Conservation (phyloP, 37 sponge, comb jelly and placozoan species). For the Eunapius fragilis region DNA sequence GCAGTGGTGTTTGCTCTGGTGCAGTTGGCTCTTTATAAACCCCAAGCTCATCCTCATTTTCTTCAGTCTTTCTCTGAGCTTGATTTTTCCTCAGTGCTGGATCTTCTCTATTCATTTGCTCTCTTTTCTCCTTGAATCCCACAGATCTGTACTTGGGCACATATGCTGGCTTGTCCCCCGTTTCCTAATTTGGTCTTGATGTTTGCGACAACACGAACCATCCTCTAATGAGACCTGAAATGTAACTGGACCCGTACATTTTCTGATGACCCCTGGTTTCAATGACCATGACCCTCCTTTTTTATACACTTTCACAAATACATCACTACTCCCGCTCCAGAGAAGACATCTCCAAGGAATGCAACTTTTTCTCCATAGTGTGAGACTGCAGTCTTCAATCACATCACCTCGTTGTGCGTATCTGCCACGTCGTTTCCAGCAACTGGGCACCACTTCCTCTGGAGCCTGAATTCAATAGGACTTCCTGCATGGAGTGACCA, state of each 20-base stretch:
- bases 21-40: background rate
- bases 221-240: background rate
- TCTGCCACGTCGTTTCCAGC: too few relatives aligned
- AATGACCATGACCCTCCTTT: background rate
- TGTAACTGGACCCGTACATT: background rate
- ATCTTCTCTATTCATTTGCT: background rate
- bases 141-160: background rate
- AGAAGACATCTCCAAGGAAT: background rate
- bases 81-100: background rate
- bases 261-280: background rate
- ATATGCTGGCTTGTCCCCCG: background rate
- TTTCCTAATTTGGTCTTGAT: background rate
- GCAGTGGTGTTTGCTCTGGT: background rate
- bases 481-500: slow-evolving; percentile 7
- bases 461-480: slow-evolving; percentile 39
- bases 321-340: too few relatives aligned
- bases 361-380: too few relatives aligned
- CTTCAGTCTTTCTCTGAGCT: background rate
- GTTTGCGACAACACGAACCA: background rate
- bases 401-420: too few relatives aligned
- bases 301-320: background rate
- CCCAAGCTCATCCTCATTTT: too few relatives aligned
- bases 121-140: background rate
- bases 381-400: too few relatives aligned
- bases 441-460: too few relatives aligned